Base-by-base conservation (phyloP, 2,797 vertebrate genomes). In the Rhinoraja longicauda region DNA sequence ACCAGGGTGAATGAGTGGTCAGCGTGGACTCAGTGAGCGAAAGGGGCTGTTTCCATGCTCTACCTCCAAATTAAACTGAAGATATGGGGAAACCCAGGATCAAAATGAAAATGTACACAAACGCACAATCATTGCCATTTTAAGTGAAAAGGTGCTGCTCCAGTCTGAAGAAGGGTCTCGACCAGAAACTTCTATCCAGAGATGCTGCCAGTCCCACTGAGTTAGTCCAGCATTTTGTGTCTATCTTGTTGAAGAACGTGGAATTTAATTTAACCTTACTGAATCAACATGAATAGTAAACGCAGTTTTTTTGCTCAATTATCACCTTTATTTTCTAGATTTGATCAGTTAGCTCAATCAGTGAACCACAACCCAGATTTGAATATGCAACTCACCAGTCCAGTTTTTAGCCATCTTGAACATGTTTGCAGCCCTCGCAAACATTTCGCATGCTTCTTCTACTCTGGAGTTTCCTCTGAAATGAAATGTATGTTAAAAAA, bases 391-490 rank as follows among this genome's bases (percentile, higher is more conserved):
- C 97, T 93, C 96, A 99, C 99, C 99, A 1, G 95, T 99, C 99
- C 99, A 99, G 94, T 99, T 99, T 96, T 99, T 99, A 94, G 97
- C 98, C 95, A 99, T 99, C 97, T 99, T 99, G 97, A 99, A 99
- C 99, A 99, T 99, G 96, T 99, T 99, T 94, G 99, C 99, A 78
- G 99, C 98, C 96, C 99, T 97, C 94, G 98, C 98, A 94, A 99
- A 99, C 99, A 99, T 99, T 94, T 99, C 99, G 92, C 99, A 99
- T 0, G 99, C 99, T 93, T 99, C 99, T 96, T 99, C 99, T 93
- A 99, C 96, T 94, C 98, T 98, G 92, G 99, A 97, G 95, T 97
- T 98, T 93, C 98, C 99, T 93, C 98, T 99, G 94, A 77, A 95
- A 95, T 17, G 93, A 94, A 95, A 93, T 57, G 93, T 0, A 73